Conservation (phyloP, 2,888 invertebrate species). For the Eupithecia pulchellata region DNA sequence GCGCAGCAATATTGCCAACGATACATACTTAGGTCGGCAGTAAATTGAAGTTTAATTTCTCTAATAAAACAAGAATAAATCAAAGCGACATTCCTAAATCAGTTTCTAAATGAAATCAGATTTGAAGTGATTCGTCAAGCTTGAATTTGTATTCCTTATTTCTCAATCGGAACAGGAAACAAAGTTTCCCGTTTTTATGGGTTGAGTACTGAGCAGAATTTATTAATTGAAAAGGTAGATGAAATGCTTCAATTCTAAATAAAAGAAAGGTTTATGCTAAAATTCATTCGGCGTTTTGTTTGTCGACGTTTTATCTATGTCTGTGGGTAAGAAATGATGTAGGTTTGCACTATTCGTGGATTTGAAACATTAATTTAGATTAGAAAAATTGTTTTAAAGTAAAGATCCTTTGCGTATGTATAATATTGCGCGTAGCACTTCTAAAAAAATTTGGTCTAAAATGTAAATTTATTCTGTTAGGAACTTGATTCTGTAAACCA, state of each 20-base stretch:
- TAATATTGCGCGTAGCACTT: neutral
- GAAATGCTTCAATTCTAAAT: neutral
- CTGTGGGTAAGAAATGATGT: neutral
- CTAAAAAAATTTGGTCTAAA: neutral
- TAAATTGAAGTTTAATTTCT: neutral
- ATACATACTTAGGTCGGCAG: neutral
- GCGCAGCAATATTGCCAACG: neutral
- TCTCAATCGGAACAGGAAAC: neutral
- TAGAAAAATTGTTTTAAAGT: neutral
- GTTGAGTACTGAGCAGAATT: neutral
- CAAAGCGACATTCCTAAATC: neutral
- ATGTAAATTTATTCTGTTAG: neutral
- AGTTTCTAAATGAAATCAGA: neutral
- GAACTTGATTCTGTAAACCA: neutral
- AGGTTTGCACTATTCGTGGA: no score
- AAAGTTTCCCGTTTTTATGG: neutral
- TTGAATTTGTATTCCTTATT: constrained; percentile 2
- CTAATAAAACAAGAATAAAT: neutral
- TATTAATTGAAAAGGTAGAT: constrained; percentile 3
- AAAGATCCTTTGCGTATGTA: neutral
- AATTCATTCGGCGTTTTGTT: neutral
- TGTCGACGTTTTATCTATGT: neutral
- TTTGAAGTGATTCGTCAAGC: constrained; percentile 8
- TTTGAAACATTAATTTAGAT: no score
- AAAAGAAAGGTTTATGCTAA: neutral